These are phyloP conservation scores for Cyprinodon diabolis DNA, from an alignment of 2,797 vertebrate species.

Conservation along the genomic window DNA sequence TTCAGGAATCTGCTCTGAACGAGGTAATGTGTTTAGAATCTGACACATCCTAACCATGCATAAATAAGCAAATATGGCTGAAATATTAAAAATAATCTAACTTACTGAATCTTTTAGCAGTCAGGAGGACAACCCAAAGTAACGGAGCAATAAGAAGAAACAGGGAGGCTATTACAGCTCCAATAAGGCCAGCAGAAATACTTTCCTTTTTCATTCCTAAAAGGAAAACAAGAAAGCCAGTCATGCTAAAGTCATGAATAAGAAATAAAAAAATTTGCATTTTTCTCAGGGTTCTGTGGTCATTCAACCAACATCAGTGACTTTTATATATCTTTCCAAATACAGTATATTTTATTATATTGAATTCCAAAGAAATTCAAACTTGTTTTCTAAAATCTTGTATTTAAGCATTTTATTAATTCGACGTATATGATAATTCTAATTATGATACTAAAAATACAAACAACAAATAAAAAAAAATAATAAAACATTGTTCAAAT, in stretches of 20 bases:
- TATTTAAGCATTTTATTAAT: neutral
- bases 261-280: neutral
- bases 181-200: slow-evolving; percentile 53
- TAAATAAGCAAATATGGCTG: neutral
- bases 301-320: neutral
- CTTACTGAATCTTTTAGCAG: slow-evolving; percentile 65
- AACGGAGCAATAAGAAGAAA: slow-evolving; percentile 61
- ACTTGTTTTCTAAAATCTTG: neutral
- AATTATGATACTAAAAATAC: too few relatives aligned
- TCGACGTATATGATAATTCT: neutral
- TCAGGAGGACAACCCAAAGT: slow-evolving; percentile 62
- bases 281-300: neutral
- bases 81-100: slow-evolving; percentile 1
- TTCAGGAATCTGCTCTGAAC: slow-evolving; percentile 53
- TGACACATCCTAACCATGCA: slow-evolving; percentile 8
- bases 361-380: neutral
- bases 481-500: too few relatives aligned
- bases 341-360: too few relatives aligned
- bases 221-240: neutral
- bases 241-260: neutral
- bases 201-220: slow-evolving; percentile 48
- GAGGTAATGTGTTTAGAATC: slow-evolving; percentile 9
- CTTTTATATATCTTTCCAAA: neutral
- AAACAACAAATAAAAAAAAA: too few relatives aligned
- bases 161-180: slow-evolving; percentile 51